Evolutionary conservation across 2,888 invertebrate genomes (phyloP), one percentile per base, ranked within the genome.

Genomic region (Trichogramma dendrolimi): DNA sequence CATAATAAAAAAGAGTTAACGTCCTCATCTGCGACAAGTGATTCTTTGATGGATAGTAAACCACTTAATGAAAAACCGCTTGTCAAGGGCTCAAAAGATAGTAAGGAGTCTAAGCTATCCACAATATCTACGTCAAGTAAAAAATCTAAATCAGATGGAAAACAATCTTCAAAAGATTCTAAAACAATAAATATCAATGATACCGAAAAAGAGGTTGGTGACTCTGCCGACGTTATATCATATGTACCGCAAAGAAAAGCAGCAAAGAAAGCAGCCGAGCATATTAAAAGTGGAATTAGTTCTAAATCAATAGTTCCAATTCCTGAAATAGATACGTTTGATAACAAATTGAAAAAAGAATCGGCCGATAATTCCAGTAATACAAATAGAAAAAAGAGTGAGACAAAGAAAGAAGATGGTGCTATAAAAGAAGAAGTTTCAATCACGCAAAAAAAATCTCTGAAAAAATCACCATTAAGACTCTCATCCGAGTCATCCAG

Each of bases 221-320:
- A 87, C 71, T 74, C 76, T 11, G 71, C 73, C 68, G 85, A 87
- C 72, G 83, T 89, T 53, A 84, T 92, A 49, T 87, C 91, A 0
- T 92, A 92, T 76, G 94, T 94, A 38, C 94, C 94, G 1, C 94
- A 94, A 76, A 82, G 94, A 64, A 92, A 93, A 79, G 94, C 94
- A 1, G 94, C 94, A 8, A 93, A 93, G 76, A 94, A 94, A 77
- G 94, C 94, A 0, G 92, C 93, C 1, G 93, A 93, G 71, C 92
- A 92, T 73, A 90, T 94, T 59, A 92, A 93, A 76, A 91, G 90
- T 76, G 90, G 90, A 6, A 81, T 89, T 69, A 87, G 87, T 58
- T 66, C 84, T 1, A 83, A 84, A 70, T 83, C 84, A 42, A 71
- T 75, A 50, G 69, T 75, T 2, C 67, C 74, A 71, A 67, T 69